Evolutionary conservation across 1,140 invertebrate species (phyloP).

Genomic region (Apolygus lucorum): DNA sequence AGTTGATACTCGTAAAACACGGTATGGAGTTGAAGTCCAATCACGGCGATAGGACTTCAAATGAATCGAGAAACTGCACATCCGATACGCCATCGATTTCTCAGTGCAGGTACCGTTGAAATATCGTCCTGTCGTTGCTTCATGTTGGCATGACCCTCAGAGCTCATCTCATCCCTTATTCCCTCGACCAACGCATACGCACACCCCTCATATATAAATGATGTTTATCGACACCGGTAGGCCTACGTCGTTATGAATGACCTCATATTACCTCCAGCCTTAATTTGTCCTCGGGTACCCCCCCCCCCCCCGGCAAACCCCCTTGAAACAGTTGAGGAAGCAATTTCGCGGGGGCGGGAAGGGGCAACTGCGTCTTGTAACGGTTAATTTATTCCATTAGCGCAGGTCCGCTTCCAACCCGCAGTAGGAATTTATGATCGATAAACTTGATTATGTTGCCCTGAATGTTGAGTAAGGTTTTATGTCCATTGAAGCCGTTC

Average conservation of each 20-base stretch:
- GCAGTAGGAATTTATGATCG: neutral
- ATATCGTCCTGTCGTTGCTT: neutral
- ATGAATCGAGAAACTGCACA: no score
- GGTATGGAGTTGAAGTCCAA: no score
- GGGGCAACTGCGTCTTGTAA: neutral
- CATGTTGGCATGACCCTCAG: no score
- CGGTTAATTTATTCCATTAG: neutral
- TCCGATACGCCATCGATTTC: no score
- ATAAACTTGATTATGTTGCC: neutral
- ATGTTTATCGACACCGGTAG: neutral
- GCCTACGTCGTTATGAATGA: neutral
- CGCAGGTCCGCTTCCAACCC: neutral
- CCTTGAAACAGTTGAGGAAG: neutral
- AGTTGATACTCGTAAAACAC: no score
- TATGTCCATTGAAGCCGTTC: neutral
- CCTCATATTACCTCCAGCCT: neutral
- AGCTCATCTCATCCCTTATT: no score
- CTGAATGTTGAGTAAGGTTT: neutral
- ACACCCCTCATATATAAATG: neutral
- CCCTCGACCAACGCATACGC: neutral
- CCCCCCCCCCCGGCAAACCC: neutral
- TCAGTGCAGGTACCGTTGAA: neutral
- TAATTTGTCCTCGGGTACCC: neutral
- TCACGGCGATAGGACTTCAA: no score
- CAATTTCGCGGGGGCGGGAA: neutral